Evolutionary conservation across 1,140 invertebrate species (phyloP).

Genomic region (Achatina immaculata): DNA sequence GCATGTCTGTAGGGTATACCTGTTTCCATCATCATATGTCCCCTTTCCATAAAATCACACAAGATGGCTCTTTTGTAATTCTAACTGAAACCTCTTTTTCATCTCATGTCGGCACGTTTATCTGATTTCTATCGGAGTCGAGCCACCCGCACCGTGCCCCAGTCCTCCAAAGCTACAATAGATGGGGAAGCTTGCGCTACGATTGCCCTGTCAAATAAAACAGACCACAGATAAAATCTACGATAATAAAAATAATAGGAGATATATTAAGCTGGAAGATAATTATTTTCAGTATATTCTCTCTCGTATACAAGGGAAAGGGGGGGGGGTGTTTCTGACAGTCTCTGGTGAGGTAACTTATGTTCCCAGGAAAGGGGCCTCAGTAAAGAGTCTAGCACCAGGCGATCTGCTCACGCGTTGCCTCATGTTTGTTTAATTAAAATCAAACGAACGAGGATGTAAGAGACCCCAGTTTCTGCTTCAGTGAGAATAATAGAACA

Average conservation of each 20-base stretch:
- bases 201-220: neutral
- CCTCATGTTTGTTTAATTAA: too few relatives aligned
- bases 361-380: neutral
- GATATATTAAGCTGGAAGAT: neutral
- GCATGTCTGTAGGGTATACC: neutral
- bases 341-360: neutral
- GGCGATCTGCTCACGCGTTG: neutral
- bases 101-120: neutral
- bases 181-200: neutral
- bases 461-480: too few relatives aligned
- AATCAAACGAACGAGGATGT: too few relatives aligned
- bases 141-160: neutral
- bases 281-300: neutral
- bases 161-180: neutral
- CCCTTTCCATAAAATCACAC: neutral
- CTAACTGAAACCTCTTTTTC: neutral
- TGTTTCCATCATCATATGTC: neutral
- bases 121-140: neutral
- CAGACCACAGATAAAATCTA: neutral
- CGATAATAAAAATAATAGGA: neutral
- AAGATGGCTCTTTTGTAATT: conserved; percentile 2
- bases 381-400: neutral
- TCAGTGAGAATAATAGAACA: too few relatives aligned
- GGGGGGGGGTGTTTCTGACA: neutral
- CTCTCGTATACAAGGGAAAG: neutral